Evolutionary conservation across 2,797 vertebrate species (phyloP).

Genomic region (Anabas testudineus): DNA sequence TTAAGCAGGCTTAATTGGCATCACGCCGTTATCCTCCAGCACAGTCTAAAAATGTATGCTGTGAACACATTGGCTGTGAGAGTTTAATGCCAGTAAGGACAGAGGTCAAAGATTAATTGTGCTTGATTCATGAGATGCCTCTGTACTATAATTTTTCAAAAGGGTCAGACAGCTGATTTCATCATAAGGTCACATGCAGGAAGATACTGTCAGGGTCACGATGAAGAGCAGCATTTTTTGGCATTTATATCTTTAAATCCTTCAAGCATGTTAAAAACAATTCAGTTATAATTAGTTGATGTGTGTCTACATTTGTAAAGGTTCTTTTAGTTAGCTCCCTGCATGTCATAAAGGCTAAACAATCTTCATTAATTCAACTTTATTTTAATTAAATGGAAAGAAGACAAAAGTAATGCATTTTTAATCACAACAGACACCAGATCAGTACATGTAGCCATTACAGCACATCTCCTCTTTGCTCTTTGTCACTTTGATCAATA

Average conservation of each 20-base stretch:
- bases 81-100: conserved; percentile 82
- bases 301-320: background rate
- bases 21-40: conserved; percentile 68
- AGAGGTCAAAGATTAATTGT: conserved; percentile 81
- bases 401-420: conserved; percentile 34
- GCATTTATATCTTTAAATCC: conserved; percentile 36
- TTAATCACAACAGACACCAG: conserved; percentile 47
- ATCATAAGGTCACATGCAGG: conserved; percentile 53
- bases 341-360: background rate
- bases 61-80: conserved; percentile 71
- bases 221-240: conserved; percentile 10
- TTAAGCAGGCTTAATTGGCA: conserved; percentile 83
- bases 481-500: conserved; percentile 66
- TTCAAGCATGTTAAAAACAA: background rate
- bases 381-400: conserved; percentile 39
- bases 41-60: conserved; percentile 65
- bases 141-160: conserved; percentile 73
- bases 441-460: conserved; percentile 53
- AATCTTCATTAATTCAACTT: conserved; percentile 19
- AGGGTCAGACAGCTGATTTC: conserved; percentile 45
- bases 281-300: background rate
- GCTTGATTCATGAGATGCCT: conserved; percentile 66
- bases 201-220: conserved; percentile 27
- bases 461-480: conserved; percentile 41
- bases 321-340: background rate